phyloP scores from a whole-genome alignment of 1,140 invertebrate genomes.

The Drosophila neocordata region DNA sequence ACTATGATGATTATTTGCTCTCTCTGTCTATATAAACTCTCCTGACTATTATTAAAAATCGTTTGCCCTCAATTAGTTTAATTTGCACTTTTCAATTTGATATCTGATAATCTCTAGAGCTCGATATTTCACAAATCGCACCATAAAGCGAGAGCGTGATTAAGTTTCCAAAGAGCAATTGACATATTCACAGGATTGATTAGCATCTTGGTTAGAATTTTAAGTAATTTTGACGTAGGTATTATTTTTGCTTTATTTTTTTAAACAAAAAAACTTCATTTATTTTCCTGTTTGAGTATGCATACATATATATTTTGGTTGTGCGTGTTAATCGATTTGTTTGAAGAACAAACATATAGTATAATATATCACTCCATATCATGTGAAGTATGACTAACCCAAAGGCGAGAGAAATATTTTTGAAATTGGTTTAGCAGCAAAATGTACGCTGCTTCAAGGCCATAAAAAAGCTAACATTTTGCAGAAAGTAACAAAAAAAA shows the following conservation, averaged over 20 bases:
- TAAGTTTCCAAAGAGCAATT: slow-evolving; percentile 60
- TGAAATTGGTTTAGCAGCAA: slow-evolving; percentile 14
- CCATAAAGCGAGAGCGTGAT: slow-evolving; percentile 54
- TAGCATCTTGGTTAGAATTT: slow-evolving; percentile 59
- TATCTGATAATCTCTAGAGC: slow-evolving; percentile 24
- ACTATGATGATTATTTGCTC: neutral
- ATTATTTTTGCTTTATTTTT: slow-evolving; percentile 7
- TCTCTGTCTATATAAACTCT: neutral
- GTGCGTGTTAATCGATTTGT: slow-evolving; percentile 57
- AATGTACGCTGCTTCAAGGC: slow-evolving; percentile 26
- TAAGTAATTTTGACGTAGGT: slow-evolving; percentile 22
- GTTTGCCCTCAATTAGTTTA: slow-evolving; percentile 13
- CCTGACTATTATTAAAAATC: neutral
- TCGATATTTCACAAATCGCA: slow-evolving; percentile 42
- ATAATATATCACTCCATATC: slow-evolving; percentile 26
- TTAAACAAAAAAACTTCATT: slow-evolving; percentile 32
- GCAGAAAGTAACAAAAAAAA: slow-evolving; percentile 14
- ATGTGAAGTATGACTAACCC: slow-evolving; percentile 28
- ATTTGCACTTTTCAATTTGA: slow-evolving; percentile 56
- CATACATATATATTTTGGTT: slow-evolving; percentile 12
- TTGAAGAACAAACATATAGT: slow-evolving; percentile 42
- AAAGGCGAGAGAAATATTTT: slow-evolving; percentile 33
- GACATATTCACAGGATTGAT: slow-evolving; percentile 75
- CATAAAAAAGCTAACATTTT: slow-evolving; percentile 28
- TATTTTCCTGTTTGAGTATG: slow-evolving; percentile 23